Conservation (phyloP, 2,888 invertebrate species). For the Oscheius onirici region DNA sequence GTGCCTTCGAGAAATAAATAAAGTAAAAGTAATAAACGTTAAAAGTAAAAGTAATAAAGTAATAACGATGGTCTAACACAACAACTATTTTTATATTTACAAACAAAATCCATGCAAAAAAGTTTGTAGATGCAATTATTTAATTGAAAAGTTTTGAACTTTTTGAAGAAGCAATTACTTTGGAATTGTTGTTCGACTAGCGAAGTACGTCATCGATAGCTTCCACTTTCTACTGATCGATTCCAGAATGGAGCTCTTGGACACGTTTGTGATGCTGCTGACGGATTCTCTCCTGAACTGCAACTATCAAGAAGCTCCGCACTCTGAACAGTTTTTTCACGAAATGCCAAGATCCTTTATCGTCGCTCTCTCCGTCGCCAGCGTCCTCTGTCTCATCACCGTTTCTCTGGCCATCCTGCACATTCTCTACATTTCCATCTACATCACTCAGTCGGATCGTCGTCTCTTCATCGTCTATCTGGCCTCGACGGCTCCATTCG, state of each 20-base stretch:
- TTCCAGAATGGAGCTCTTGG: neutral
- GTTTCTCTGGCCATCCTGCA: slow-evolving; percentile 61
- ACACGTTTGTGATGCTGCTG: slow-evolving; percentile 58
- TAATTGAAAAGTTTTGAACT: too few species aligned
- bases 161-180: too few species aligned
- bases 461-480: slow-evolving; percentile 59
- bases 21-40: too few species aligned
- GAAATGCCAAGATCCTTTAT: slow-evolving; percentile 55
- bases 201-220: too few species aligned
- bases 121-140: too few species aligned
- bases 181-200: too few species aligned
- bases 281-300: slow-evolving; percentile 65
- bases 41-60: too few species aligned
- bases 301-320: slow-evolving; percentile 48
- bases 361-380: slow-evolving; percentile 54
- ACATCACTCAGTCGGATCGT: slow-evolving; percentile 57
- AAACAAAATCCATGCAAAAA: too few species aligned
- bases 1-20: too few species aligned
- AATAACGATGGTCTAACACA: too few species aligned
- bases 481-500: slow-evolving; percentile 66
- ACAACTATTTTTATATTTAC: too few species aligned
- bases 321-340: slow-evolving; percentile 52
- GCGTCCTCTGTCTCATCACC: slow-evolving; percentile 54
- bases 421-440: slow-evolving; percentile 60
- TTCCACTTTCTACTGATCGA: too few species aligned